Evolutionary conservation across 2,888 invertebrate genomes (phyloP), one percentile per base, ranked within the genome.

Genomic region (Drosophila austrosaltans): DNA sequence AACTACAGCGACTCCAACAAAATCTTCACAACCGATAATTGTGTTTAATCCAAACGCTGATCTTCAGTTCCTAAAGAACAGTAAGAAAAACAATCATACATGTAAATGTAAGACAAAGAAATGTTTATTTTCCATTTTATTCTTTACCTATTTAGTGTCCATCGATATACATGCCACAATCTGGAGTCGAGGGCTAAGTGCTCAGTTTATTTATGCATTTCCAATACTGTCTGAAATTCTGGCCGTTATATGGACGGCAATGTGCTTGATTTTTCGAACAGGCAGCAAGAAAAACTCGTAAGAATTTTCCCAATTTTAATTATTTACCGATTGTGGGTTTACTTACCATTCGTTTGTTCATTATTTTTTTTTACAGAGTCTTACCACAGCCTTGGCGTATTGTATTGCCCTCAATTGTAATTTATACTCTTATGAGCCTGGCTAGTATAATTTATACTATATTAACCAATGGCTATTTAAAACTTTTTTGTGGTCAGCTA

Each of bases 301-400:
- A 76, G 88, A 69, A 4, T 0, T 2, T 2, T 2, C 3, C 0
- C 16, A 16, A 16, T 16, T 16, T 16, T 1, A 16, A 0, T 16
- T 16, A 16, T 16, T 16, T 16, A 16, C 16, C 16, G 16, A 16
- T 16, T 16, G 16, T 16, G 16, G 16, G 54, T 4, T 36, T 3
- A n/a, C 22, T 16, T 16, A 2, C 22, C 53, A 32, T 20, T 53
- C 12, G 5, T 12, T 75, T 69, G 0, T 22, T 8, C 22, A 5
- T 20, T 28, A 28, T 7, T 48, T 10, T 22, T 3, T 48, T 25
- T 4, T 12, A 25, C 54, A 91, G 92, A 62, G 91, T 91, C 7
- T 78, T 91, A 59, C 92, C 92, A 2, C 87, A 92, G 57, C 92
- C 92, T 0, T 91, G 92, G 92, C 89, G 91, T 42, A 92, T 91